Evolutionary conservation across 2,113 vertebrate species (phyloP).

Genomic region (Vulpes vulpes): DNA sequence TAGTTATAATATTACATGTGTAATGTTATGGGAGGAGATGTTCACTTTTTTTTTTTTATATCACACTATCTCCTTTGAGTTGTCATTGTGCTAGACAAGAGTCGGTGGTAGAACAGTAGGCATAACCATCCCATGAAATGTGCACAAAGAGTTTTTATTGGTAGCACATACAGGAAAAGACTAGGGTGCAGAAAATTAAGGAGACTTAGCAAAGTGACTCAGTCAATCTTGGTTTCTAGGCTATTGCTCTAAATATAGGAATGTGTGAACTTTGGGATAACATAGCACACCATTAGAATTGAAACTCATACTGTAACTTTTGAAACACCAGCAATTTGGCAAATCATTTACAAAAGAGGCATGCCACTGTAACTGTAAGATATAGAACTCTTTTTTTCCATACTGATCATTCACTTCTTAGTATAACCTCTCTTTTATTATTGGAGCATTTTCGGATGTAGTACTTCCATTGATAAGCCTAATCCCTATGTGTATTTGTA

Average conservation of each 20-base stretch:
- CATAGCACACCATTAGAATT: not conserved
- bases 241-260: not conserved
- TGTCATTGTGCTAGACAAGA: not conserved
- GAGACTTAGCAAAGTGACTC: not conserved
- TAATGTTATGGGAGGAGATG: not conserved
- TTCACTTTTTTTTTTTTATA: not conserved
- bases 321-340: not conserved
- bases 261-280: not conserved
- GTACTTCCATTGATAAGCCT: not conserved
- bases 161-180: not conserved
- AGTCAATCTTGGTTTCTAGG: not conserved
- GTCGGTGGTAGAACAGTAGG: not conserved
- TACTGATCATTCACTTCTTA: not conserved
- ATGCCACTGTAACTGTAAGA: not conserved
- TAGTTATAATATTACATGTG: not conserved
- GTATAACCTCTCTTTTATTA: conserved; percentile 30
- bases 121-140: not conserved
- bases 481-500: not conserved
- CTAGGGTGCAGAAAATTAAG: not conserved
- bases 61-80: not conserved
- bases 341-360: conserved; percentile 29
- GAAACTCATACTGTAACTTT: not conserved
- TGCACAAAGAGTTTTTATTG: not conserved
- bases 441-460: not conserved
- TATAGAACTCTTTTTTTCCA: not conserved